phyloP scores from a whole-genome alignment of 2,113 vertebrate species.

The Dendrocopos noguchii region DNA sequence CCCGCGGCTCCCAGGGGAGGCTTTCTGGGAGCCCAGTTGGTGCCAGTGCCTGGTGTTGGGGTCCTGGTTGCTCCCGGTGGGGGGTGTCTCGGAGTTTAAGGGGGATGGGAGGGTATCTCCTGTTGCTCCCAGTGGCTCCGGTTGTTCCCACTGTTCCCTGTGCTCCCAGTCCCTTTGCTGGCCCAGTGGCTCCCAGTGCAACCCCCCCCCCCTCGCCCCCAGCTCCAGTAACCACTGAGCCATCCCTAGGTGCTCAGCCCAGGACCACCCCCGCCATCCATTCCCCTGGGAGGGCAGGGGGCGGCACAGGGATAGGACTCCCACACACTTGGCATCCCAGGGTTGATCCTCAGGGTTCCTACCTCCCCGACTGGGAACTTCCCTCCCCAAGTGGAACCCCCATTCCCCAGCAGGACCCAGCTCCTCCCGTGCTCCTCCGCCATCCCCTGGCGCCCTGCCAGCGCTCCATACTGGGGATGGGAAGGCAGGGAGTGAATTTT shows the following conservation, averaged over 20 bases:
- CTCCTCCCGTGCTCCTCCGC: rapidly evolving
- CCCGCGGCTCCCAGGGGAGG: background rate
- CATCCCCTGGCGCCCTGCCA: background rate
- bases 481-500: no score
- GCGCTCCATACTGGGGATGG: background rate
- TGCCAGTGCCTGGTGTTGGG: background rate
- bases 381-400: no score
- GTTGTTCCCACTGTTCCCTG: background rate
- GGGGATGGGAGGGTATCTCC: no score
- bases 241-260: no score
- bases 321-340: background rate
- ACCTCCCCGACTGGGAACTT: background rate
- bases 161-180: background rate
- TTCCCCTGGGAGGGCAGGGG: no score
- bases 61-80: background rate
- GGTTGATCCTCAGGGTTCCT: rapidly evolving
- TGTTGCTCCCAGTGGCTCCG: no score
- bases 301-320: no score
- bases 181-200: background rate
- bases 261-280: no score
- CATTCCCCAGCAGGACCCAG: no score
- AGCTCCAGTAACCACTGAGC: background rate
- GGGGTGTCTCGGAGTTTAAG: background rate
- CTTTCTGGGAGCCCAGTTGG: background rate
- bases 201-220: no score